Evolutionary conservation across 2,113 vertebrate genomes (phyloP).

Genomic region (Bungarus multicinctus): DNA sequence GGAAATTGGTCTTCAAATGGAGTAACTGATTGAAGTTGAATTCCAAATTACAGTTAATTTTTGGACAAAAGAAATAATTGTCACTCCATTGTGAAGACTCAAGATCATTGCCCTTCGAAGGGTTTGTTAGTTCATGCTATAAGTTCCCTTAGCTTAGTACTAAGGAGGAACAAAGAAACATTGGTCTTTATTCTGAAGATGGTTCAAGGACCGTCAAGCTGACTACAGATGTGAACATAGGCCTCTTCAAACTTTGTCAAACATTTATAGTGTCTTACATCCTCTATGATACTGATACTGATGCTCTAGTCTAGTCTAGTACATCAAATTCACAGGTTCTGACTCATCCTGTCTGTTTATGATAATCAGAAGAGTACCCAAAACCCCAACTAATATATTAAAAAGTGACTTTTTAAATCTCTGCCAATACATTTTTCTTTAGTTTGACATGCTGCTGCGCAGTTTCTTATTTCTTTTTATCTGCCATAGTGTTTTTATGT

Average conservation of each 20-base stretch:
- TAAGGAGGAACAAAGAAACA: neutral
- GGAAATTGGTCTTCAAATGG: neutral
- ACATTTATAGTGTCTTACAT: neutral
- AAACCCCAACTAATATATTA: neutral
- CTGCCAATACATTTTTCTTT: slow-evolving; percentile 14
- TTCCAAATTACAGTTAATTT: neutral
- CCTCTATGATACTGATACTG: neutral
- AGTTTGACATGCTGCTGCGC: neutral
- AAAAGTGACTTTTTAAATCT: neutral
- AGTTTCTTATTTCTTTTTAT: slow-evolving; percentile 16
- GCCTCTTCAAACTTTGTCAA: neutral
- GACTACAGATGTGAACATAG: neutral
- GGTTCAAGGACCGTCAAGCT: neutral
- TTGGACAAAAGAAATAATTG: neutral
- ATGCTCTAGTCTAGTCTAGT: neutral
- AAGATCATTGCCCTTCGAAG: neutral
- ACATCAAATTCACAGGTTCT: neutral
- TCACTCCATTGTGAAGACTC: neutral
- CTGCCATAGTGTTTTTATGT: slow-evolving; percentile 27
- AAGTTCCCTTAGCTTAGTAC: neutral
- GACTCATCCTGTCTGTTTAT: neutral
- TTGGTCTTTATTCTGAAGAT: neutral
- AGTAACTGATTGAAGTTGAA: neutral
- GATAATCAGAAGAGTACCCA: neutral
- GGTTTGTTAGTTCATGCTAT: neutral